phyloP scores from a whole-genome alignment of 1,140 invertebrate species.

The Ectropis grisescens region DNA sequence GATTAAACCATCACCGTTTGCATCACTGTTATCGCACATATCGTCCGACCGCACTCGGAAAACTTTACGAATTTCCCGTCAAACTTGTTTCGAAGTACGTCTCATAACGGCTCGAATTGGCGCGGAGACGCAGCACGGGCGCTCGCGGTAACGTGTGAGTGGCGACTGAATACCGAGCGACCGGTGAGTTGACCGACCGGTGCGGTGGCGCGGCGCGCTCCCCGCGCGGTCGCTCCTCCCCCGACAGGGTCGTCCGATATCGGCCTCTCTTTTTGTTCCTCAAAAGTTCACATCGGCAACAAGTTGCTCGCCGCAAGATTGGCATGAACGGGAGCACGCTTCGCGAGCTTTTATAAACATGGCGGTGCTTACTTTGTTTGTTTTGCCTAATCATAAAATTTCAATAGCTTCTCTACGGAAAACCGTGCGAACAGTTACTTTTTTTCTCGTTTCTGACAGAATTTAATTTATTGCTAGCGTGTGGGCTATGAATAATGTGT shows the following conservation, averaged over 20 bases:
- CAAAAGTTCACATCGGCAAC: conserved; percentile 64
- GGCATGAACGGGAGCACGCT: conserved; percentile 66
- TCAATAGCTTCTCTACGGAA: conserved; percentile 34
- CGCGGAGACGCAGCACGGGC: conserved; percentile 20
- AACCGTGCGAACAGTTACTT: conserved; percentile 15
- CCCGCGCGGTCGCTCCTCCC: conserved; percentile 60
- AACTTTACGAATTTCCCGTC: conserved; percentile 64
- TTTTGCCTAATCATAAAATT: conserved; percentile 60
- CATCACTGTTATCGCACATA: conserved; percentile 41
- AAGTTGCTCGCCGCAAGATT: conserved; percentile 64
- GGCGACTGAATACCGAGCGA: conserved; percentile 52
- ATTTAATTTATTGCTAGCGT: too few species aligned
- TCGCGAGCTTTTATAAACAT: conserved; percentile 67
- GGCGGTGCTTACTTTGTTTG: conserved; percentile 60
- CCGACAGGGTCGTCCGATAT: conserved; percentile 40
- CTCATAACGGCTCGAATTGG: conserved; percentile 49
- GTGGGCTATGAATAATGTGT: too few species aligned
- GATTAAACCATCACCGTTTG: conserved; percentile 53
- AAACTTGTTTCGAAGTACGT: conserved; percentile 66
- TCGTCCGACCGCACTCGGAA: conserved; percentile 50
- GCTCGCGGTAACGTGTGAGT: conserved; percentile 25
- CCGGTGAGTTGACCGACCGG: conserved; percentile 47
- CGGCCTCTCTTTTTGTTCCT: conserved; percentile 29
- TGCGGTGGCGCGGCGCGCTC: conserved; percentile 40
- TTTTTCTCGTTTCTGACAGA: too few species aligned